phyloP scores from a whole-genome alignment of 1,140 invertebrate genomes.

The Cephus cinctus region DNA sequence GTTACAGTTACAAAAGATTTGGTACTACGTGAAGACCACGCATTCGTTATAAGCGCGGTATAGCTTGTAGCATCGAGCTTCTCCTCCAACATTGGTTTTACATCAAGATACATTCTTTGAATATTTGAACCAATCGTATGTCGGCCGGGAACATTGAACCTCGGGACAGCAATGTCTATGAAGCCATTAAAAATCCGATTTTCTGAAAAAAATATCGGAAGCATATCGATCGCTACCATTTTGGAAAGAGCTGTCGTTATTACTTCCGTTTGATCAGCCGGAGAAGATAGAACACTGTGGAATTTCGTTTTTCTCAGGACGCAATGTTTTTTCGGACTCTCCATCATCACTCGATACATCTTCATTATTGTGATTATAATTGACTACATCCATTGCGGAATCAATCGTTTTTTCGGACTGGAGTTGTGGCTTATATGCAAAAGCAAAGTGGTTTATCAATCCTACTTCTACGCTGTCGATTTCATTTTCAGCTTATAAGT shows the following conservation, averaged over 20 bases:
- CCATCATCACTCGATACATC: too few relatives aligned
- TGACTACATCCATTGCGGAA: too few relatives aligned
- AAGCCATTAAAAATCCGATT: neutral
- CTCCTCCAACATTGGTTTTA: neutral
- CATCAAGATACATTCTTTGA: neutral
- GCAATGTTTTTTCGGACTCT: too few relatives aligned
- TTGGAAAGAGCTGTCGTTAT: neutral
- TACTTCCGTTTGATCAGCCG: neutral
- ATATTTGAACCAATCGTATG: neutral
- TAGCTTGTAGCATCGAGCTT: neutral
- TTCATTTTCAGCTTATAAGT: too few relatives aligned
- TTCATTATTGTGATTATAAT: too few relatives aligned
- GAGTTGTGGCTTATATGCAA: too few relatives aligned
- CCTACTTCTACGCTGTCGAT: too few relatives aligned
- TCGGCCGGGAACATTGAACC: slow-evolving; percentile 4
- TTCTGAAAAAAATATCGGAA: slow-evolving; percentile 3
- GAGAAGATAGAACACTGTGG: too few relatives aligned
- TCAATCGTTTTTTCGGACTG: too few relatives aligned
- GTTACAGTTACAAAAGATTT: slow-evolving; percentile 13
- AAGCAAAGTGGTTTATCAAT: too few relatives aligned
- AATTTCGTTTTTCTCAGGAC: too few relatives aligned
- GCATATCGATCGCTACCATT: slow-evolving; percentile 1
- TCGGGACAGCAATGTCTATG: neutral
- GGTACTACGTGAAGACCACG: slow-evolving; percentile 7
- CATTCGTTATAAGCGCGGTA: slow-evolving; percentile 7